Evolutionary conservation across 2,888 invertebrate species (phyloP).

Genomic region (Criorhina ranunculi): DNA sequence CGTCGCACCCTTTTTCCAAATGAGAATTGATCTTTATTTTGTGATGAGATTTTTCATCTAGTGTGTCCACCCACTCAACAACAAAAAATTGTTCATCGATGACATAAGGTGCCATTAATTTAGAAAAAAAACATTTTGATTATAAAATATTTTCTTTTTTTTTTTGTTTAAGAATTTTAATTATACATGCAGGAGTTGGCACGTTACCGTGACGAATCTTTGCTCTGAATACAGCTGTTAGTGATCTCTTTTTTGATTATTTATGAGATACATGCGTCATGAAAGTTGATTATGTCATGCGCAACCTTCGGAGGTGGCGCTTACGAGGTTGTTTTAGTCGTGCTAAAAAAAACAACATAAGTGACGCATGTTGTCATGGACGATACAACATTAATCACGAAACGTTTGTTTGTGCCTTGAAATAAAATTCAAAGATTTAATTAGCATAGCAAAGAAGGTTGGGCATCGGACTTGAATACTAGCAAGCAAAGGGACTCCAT

Average conservation of each 20-base stretch:
- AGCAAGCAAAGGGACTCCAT: too few relatives aligned
- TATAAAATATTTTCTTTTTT: background rate
- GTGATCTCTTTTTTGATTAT: background rate
- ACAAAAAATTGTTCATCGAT: too few relatives aligned
- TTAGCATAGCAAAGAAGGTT: too few relatives aligned
- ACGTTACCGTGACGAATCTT: background rate
- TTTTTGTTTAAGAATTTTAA: background rate
- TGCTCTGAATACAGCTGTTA: background rate
- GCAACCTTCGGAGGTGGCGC: background rate
- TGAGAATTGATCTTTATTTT: constrained; percentile 2
- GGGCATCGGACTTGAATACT: too few relatives aligned
- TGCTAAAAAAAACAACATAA: too few relatives aligned
- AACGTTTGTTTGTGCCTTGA: too few relatives aligned
- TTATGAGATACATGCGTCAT: background rate
- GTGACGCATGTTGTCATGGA: too few relatives aligned
- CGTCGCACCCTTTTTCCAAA: constrained; percentile 5
- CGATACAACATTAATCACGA: too few relatives aligned
- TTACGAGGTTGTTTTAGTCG: background rate
- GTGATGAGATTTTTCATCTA: background rate
- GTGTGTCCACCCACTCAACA: background rate
- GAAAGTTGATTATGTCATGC: background rate
- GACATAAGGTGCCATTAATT: constrained; percentile 10
- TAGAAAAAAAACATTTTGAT: constrained; percentile 1
- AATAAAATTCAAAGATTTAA: too few relatives aligned
- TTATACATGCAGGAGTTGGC: constrained; percentile 2